A percentile compares a stretch with the other conserved stretches of the same genome.
Conservation (phyloP, 1,140 invertebrate genomes). For the Globodera rostochiensis region DNA sequence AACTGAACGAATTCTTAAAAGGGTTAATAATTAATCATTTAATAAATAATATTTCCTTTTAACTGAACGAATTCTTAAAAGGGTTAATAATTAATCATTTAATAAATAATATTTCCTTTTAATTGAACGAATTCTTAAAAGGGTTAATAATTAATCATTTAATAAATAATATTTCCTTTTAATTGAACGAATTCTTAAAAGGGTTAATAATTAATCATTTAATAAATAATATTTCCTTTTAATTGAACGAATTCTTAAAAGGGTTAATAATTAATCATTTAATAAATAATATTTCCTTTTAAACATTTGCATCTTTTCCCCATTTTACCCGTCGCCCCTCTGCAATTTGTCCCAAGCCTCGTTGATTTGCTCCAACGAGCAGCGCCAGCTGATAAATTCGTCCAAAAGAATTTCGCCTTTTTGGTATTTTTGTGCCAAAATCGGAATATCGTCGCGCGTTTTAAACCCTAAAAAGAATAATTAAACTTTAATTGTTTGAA, state of each 20-base stretch:
- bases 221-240: no score
- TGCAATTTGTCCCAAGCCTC: constrained; percentile 81
- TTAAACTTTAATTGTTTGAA: not conserved
- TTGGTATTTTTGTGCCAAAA: constrained; percentile 86
- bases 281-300: no score
- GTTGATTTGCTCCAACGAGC: constrained; percentile 81
- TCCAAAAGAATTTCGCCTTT: constrained; percentile 77
- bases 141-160: not conserved
- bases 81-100: not conserved
- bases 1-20: not conserved
- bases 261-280: no score
- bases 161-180: no score
- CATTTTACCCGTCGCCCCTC: constrained; percentile 67
- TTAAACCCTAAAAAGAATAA: constrained; percentile 71
- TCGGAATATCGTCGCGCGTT: constrained; percentile 87
- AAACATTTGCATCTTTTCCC: no score
- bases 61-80: not conserved
- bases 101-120: no score
- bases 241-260: no score
- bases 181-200: not conserved
- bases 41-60: no score
- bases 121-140: not conserved
- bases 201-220: not conserved
- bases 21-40: not conserved
- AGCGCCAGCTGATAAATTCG: constrained; percentile 86